Conservation (phyloP, 2,888 invertebrate genomes). For the Tipula unca region DNA sequence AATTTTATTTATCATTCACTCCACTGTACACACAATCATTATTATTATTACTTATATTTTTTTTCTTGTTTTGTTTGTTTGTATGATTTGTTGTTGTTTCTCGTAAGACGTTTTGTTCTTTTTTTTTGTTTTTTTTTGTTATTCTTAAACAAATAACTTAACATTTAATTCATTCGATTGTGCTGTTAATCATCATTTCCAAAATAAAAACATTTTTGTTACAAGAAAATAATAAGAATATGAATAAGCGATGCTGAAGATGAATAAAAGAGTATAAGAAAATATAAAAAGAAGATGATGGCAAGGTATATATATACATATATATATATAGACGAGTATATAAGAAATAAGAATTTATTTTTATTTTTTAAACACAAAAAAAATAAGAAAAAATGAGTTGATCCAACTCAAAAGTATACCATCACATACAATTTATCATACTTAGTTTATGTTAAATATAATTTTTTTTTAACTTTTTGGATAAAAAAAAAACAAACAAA, state of each 20-base stretch:
- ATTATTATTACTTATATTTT: neutral
- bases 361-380: neutral
- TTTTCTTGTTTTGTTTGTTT: neutral
- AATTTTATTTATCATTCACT: slow-evolving; percentile 16
- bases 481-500: neutral
- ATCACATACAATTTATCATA: slow-evolving; percentile 17
- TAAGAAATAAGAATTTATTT: neutral
- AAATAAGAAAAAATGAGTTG: neutral
- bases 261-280: neutral
- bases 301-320: neutral
- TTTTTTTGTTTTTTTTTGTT: neutral
- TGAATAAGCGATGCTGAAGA: slow-evolving; percentile 1
- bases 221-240: slow-evolving; percentile 16
- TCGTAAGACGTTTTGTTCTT: slow-evolving; percentile 1
- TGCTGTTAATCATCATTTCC: slow-evolving; percentile 18
- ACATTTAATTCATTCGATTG: slow-evolving; percentile 18
- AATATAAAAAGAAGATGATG: neutral
- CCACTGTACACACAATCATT: slow-evolving; percentile 15
- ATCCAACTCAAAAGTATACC: slow-evolving; percentile 14
- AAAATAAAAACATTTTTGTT: slow-evolving; percentile 14
- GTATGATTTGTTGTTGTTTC: neutral
- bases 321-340: too few relatives aligned
- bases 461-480: neutral
- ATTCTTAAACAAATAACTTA: slow-evolving; percentile 2
- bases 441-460: slow-evolving; percentile 16